Conservation (phyloP, 2,888 invertebrate species). For the Rambutsinella grinnellia region DNA sequence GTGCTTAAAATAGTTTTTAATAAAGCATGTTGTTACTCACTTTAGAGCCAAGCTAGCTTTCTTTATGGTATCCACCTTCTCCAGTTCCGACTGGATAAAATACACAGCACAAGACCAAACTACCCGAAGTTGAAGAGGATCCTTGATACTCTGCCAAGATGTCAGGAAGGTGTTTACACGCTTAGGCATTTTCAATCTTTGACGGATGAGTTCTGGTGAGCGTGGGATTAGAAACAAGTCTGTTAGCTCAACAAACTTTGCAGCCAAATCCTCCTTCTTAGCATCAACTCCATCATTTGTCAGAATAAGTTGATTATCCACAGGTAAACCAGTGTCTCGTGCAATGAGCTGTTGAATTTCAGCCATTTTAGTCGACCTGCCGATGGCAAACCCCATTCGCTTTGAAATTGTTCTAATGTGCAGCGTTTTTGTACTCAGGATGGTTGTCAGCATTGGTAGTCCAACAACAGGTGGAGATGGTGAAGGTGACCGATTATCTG, state of each 20-base stretch:
- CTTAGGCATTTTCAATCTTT: slow-evolving; percentile 52
- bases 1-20: neutral
- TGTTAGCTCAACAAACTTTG: slow-evolving; percentile 48
- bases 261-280: slow-evolving; percentile 44
- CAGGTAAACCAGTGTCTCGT: slow-evolving; percentile 44
- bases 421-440: slow-evolving; percentile 58
- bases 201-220: slow-evolving; percentile 31
- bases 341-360: slow-evolving; percentile 57
- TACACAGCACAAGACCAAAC: slow-evolving; percentile 57
- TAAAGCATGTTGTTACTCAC: slow-evolving; percentile 22
- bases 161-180: slow-evolving; percentile 52
- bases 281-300: slow-evolving; percentile 60
- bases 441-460: slow-evolving; percentile 54
- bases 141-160: slow-evolving; percentile 43
- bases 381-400: slow-evolving; percentile 55
- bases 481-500: slow-evolving; percentile 29
- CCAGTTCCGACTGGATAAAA: slow-evolving; percentile 50
- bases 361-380: slow-evolving; percentile 54
- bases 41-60: slow-evolving; percentile 49
- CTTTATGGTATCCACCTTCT: slow-evolving; percentile 51
- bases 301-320: slow-evolving; percentile 58
- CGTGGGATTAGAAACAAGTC: slow-evolving; percentile 55
- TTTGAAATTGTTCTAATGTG: slow-evolving; percentile 54
- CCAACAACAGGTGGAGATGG: slow-evolving; percentile 46
- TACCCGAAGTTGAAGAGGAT: slow-evolving; percentile 42